Base-by-base conservation (phyloP, 2,797 vertebrate species). In the Typhlichthys eigenmanni region DNA sequence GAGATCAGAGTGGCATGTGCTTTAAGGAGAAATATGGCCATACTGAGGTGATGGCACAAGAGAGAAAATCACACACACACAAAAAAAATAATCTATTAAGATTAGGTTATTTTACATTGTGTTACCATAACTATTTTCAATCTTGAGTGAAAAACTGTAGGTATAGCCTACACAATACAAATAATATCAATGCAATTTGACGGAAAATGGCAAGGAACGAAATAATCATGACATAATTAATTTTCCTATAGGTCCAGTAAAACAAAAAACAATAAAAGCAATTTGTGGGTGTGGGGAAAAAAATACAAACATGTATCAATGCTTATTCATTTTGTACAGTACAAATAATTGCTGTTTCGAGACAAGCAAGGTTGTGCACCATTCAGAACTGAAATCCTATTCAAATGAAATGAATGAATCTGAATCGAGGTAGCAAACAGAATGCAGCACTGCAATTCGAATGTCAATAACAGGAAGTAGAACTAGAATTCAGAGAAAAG, bases 1-100 rank as follows among this genome's bases (percentile, higher is more conserved):
- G 24, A 24, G 47, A 81, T 74, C 52, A 67, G 52, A 83, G 76
- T 55, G 74, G 80, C 79, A 82, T 79, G 79, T 72, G 62, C 62
- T 62, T 55, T 53, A 63, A 78, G 67, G 64, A 45, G 63, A 76
- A 64, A 3, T 0, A 32, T 10, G 7, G 59, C 57, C 14, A 54
- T 55, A 13, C 47, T 72, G 56, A 69, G 2, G 46, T 13, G 62
- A 52, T 57, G 69, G 45, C 43, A 56, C 34, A 43, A 29, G 24
- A n/a, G 2, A 52, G 16, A 17, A 10, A 7, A 55, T 29, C 19
- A 32, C 4, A 47, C 57, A 46, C 51, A 47, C 68, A 69, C 46
- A 60, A 0, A 0, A n/a, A 74, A 55, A 17, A 47, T 52, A 45
- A 38, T 38, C 34, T 6, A 38, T 6, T 38, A 71, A 66, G 70